Evolutionary conservation across 1,140 invertebrate species (phyloP), one percentile per base, ranked within the genome.

Genomic region (Hycleus cichorii): DNA sequence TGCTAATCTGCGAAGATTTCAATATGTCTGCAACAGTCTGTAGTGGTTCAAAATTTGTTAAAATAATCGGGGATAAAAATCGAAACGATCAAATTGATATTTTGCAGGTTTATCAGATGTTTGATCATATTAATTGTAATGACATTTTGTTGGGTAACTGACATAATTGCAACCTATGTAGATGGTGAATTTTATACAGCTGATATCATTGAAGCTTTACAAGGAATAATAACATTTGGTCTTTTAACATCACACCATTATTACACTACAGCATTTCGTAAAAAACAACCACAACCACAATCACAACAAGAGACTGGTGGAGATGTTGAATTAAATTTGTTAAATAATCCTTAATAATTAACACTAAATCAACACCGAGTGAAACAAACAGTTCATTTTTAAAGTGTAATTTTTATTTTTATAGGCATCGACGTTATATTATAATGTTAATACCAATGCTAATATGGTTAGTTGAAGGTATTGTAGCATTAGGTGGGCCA

Each of bases 31-130:
- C 32, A 32, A 32, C 18, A 32, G 4, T 32, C 7, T 32, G 7
- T 7, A 7, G 32, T 32, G 32, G 32, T 18, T 18, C 18, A 18
- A 18, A 18, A 18, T 18, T 18, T 18, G 18, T 18, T 18, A 18
- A 18, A 18, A 18, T 18, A 18, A 18, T 18, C 18, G 18, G 18
- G 18, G 18, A 18, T 18, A 18, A 18, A 12, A 12, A 12, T 12
- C 12, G 12, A 12, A 12, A 12, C 1, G 18, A 18, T 32, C 32
- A 32, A 32, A 32, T 5, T 32, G 7, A 39, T 39, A 18, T 50
- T 43, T 51, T 58, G 43, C 32, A 49, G 47, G 56, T 58, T 58
- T 58, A 48, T 39, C 40, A 39, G 44, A 25, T 50, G 47, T 8
- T 38, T 50, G 26, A 39, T 50, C 25, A 47, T 39, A 27, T 8